phyloP scores from a whole-genome alignment of 2,797 vertebrate genomes.

The Fistularia tabacaria region DNA sequence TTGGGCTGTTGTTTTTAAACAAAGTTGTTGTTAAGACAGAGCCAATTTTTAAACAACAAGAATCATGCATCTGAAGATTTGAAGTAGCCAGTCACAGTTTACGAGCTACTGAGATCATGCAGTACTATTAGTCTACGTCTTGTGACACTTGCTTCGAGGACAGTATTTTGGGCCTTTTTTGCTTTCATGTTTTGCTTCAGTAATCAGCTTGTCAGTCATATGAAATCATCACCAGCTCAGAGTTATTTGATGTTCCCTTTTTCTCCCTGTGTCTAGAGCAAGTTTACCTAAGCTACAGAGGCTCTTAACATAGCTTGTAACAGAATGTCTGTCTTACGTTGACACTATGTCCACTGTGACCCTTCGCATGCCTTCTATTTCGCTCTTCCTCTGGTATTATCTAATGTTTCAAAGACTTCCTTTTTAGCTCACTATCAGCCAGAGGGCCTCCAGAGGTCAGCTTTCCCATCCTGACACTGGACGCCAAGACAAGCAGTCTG shows the following conservation, averaged over 20 bases:
- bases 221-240: constrained; percentile 10
- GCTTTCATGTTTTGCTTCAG: no score
- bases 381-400: constrained; percentile 67
- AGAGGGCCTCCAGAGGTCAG: constrained; percentile 69
- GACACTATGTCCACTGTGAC: constrained; percentile 49
- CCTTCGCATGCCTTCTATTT: constrained; percentile 52
- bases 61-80: no score
- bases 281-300: constrained; percentile 21
- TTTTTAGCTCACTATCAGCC: constrained; percentile 76
- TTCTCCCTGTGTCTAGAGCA: constrained; percentile 8
- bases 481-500: constrained; percentile 70
- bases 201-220: no score
- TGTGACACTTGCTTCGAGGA: no score
- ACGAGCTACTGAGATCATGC: no score
- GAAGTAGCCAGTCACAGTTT: no score
- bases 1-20: no score
- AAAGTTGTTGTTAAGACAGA: no score
- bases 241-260: constrained; percentile 28
- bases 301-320: constrained; percentile 60
- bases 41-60: no score
- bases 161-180: no score
- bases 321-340: constrained; percentile 41
- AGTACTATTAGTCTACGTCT: no score
- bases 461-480: constrained; percentile 58
- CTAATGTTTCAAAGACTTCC: constrained; percentile 78